Conservation (phyloP, 2,113 vertebrate genomes). For the Mugil cephalus region DNA sequence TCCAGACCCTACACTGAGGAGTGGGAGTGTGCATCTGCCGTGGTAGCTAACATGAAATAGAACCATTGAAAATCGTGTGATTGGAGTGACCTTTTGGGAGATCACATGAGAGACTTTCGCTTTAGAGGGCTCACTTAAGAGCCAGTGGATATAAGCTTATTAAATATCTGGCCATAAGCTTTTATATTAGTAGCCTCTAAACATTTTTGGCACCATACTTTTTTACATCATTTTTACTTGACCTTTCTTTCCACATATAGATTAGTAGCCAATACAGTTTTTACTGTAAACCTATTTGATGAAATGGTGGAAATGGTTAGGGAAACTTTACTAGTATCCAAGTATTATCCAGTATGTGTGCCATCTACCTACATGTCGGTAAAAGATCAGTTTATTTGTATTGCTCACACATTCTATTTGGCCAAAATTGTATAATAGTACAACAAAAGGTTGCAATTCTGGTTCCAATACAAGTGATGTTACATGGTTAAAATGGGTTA, state of each 20-base stretch:
- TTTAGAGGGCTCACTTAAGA: slow-evolving; percentile 28
- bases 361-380: no score
- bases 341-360: no score
- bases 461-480: no score
- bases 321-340: no score
- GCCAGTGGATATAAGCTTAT: slow-evolving; percentile 40
- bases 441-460: no score
- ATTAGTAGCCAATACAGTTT: background rate
- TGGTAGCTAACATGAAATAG: slow-evolving; percentile 63
- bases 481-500: no score
- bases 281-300: background rate
- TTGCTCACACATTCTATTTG: no score
- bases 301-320: slow-evolving; percentile 24
- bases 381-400: no score
- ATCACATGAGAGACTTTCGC: slow-evolving; percentile 32
- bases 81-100: slow-evolving; percentile 71
- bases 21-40: slow-evolving; percentile 18
- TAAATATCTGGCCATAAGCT: slow-evolving; percentile 15
- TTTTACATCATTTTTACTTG: slow-evolving; percentile 20
- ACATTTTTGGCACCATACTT: slow-evolving; percentile 17
- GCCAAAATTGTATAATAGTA: no score
- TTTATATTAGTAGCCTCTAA: slow-evolving; percentile 4
- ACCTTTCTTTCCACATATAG: slow-evolving; percentile 16
- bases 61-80: slow-evolving; percentile 60
- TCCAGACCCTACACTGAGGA: slow-evolving; percentile 44